Percentiles rank a stretch among this genome's conserved stretches.
Evolutionary conservation across 2,888 invertebrate species (phyloP).

Genomic region (Eupsilia transversa): DNA sequence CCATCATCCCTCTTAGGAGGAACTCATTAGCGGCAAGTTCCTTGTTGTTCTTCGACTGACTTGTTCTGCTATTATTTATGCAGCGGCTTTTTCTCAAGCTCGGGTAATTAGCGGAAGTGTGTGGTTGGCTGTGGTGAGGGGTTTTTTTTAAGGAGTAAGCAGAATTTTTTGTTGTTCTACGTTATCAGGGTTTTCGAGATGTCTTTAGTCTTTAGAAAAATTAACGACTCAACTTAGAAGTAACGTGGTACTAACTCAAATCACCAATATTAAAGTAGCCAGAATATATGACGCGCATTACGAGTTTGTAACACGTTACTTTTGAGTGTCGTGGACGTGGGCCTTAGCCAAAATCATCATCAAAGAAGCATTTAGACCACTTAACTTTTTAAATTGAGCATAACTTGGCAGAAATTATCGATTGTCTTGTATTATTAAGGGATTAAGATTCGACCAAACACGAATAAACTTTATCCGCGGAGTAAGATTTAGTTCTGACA

Average conservation of each 20-base stretch:
- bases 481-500: too few relatives aligned
- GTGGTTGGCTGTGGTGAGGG: not conserved
- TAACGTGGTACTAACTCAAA: too few relatives aligned
- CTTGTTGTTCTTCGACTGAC: slow-evolving; percentile 32
- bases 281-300: too few relatives aligned
- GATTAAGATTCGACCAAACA: too few relatives aligned
- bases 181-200: not conserved
- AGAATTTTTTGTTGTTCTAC: not conserved
- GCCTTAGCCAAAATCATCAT: not conserved
- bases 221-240: too few relatives aligned
- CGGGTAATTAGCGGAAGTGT: slow-evolving; percentile 19
- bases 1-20: slow-evolving; percentile 2
- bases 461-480: too few relatives aligned
- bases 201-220: not conserved
- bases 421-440: too few relatives aligned
- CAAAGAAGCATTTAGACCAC: too few relatives aligned
- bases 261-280: too few relatives aligned
- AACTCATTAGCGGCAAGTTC: slow-evolving; percentile 41
- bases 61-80: slow-evolving; percentile 49
- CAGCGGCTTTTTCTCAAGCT: slow-evolving; percentile 6
- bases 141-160: not conserved
- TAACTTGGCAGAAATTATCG: too few relatives aligned
- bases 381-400: too few relatives aligned
- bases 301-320: not conserved
- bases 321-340: not conserved